Percentiles rank a stretch among this genome's conserved stretches.
These are phyloP conservation scores for Manis javanica DNA, from an alignment of 2,797 vertebrate genomes.

Conservation along the genomic window DNA sequence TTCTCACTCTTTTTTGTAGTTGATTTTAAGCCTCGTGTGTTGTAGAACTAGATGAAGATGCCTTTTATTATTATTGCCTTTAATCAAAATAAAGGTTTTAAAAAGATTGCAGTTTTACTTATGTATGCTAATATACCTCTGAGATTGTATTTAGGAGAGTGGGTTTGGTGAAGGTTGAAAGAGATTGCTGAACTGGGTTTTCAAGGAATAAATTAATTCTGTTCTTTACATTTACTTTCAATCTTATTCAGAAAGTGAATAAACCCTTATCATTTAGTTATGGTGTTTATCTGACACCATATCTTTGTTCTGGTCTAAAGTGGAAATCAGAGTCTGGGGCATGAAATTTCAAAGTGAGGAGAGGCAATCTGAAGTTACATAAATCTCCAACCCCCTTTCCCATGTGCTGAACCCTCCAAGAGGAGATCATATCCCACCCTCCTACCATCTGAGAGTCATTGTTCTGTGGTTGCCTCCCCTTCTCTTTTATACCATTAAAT, in stretches of 20 bases:
- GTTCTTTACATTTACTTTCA: background rate
- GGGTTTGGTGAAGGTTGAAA: background rate
- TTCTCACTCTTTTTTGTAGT: background rate
- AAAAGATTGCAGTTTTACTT: background rate
- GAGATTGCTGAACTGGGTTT: background rate
- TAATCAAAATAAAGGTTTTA: background rate
- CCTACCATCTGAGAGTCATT: background rate
- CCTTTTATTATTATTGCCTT: background rate
- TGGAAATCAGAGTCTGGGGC: background rate
- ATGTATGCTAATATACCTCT: background rate
- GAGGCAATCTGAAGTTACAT: background rate
- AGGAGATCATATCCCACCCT: background rate
- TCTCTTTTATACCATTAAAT: background rate
- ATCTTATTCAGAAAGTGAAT: background rate
- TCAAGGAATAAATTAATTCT: background rate
- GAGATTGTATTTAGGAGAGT: background rate
- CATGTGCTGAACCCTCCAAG: background rate
- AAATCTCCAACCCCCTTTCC: fast-evolving
- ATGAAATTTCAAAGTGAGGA: background rate
- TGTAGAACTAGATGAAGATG: background rate
- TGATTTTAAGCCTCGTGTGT: background rate
- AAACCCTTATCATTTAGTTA: background rate
- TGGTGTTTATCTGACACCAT: background rate
- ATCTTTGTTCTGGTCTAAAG: background rate
- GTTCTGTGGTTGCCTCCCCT: background rate